A percentile compares a stretch with the other conserved stretches of the same genome.
Evolutionary conservation across 1,140 invertebrate genomes (phyloP).

Genomic region (Augochlora pura): DNA sequence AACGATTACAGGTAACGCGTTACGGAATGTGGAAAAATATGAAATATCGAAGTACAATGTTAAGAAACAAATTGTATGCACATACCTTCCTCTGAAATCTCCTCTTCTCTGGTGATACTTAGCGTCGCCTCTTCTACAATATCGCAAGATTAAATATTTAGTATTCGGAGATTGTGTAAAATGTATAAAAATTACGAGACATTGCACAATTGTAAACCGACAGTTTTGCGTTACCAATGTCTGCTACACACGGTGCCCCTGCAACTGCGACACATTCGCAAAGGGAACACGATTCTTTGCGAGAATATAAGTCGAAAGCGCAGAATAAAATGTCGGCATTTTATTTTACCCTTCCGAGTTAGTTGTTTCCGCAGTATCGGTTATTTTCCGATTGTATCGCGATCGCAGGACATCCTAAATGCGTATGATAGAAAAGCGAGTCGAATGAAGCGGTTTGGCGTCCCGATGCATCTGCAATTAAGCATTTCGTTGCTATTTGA

Average conservation of each 20-base stretch:
- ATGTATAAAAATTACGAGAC: too few relatives aligned
- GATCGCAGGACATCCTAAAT: not conserved
- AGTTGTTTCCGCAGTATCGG: too few relatives aligned
- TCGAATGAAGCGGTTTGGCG: not conserved
- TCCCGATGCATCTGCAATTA: not conserved
- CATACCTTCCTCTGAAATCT: conserved; percentile 79
- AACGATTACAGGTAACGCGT: not conserved
- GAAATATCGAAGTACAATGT: too few relatives aligned
- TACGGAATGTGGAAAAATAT: not conserved
- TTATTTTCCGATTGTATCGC: too few relatives aligned
- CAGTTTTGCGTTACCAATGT: not conserved
- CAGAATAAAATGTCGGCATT: too few relatives aligned
- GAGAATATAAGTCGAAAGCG: too few relatives aligned
- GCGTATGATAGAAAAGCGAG: not conserved
- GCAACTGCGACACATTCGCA: too few relatives aligned
- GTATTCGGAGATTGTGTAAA: not conserved
- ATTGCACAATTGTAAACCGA: not conserved
- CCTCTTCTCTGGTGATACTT: conserved; percentile 82
- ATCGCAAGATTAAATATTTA: conserved; percentile 22
- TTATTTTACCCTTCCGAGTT: too few relatives aligned
- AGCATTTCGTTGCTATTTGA: conserved; percentile 8
- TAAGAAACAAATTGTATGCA: not conserved
- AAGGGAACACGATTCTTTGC: too few relatives aligned
- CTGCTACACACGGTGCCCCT: too few relatives aligned
- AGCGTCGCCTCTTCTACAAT: conserved; percentile 82